phyloP scores from a whole-genome alignment of 2,888 invertebrate genomes.

The Limnephilus lunatus region DNA sequence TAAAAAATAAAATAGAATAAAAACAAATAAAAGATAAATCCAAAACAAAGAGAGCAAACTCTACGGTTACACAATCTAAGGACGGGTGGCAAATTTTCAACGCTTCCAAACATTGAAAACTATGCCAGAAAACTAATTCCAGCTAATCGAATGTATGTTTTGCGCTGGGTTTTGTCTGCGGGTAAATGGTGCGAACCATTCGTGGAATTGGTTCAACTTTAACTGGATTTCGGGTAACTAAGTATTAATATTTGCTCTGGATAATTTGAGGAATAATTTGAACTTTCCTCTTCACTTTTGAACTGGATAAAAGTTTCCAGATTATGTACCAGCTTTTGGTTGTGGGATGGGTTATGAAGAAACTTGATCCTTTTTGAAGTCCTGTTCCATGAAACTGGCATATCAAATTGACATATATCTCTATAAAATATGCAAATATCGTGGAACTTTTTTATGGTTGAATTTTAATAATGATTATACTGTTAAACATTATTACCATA shows the following conservation, averaged over 20 bases:
- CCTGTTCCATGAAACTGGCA: too few relatives aligned
- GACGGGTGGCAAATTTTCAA: conserved; percentile 36
- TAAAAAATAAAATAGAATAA: too few relatives aligned
- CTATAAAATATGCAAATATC: neutral
- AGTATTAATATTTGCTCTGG: neutral
- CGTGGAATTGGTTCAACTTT: conserved; percentile 7
- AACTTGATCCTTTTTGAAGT: neutral
- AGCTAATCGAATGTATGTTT: conserved; percentile 51
- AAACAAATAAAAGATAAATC: too few relatives aligned
- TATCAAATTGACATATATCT: neutral
- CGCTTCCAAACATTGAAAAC: conserved; percentile 45
- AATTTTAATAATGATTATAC: too few relatives aligned
- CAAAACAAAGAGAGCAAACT: neutral
- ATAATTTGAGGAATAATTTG: neutral
- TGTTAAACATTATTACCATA: too few relatives aligned
- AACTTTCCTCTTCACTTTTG: neutral
- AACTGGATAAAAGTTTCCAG: neutral
- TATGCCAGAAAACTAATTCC: conserved; percentile 50
- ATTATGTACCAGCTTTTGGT: neutral
- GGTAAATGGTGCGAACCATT: conserved; percentile 35
- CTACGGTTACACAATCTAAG: neutral
- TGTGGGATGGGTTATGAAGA: neutral
- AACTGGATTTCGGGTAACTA: neutral
- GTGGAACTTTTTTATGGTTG: neutral
- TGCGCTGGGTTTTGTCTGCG: conserved; percentile 15